Conservation (phyloP, 2,113 vertebrate species). For the Thryonomys swinderianus region DNA sequence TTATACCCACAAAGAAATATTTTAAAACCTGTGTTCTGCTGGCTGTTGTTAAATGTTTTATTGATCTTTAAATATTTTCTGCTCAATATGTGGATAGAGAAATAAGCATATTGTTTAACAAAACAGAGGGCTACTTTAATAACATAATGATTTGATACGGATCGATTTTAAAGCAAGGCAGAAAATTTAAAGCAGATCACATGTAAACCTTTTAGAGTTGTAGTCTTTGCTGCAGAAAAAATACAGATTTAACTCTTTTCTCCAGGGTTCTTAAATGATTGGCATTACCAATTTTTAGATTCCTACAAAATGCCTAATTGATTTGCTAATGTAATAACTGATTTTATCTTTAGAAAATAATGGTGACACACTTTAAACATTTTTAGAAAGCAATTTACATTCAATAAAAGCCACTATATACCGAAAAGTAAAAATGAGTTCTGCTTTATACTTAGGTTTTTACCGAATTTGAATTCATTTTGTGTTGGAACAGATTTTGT, state of each 20-base stretch:
- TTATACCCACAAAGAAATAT: not conserved
- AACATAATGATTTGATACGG: not conserved
- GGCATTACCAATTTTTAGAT: not conserved
- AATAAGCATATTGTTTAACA: not conserved
- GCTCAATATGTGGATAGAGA: not conserved
- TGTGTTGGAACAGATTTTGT: constrained; percentile 77
- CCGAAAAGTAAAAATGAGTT: constrained; percentile 53
- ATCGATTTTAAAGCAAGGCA: not conserved
- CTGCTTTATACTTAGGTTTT: constrained; percentile 30
- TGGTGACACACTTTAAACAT: not conserved
- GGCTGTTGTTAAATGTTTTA: not conserved
- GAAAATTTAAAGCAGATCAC: not conserved
- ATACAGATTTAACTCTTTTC: constrained; percentile 60
- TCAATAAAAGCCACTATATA: constrained; percentile 60
- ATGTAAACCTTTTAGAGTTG: constrained; percentile 69
- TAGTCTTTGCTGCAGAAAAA: constrained; percentile 28
- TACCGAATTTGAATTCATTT: constrained; percentile 67
- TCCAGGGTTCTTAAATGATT: not conserved
- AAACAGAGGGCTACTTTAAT: not conserved
- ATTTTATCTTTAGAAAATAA: constrained; percentile 8
- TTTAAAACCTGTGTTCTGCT: not conserved
- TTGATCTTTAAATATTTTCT: constrained; percentile 10
- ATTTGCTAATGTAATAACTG: constrained; percentile 33
- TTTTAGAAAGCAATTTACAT: constrained; percentile 48
- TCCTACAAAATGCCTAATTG: constrained; percentile 24